phyloP scores from a whole-genome alignment of 2,888 invertebrate genomes.

The Nymphalis polychloros region DNA sequence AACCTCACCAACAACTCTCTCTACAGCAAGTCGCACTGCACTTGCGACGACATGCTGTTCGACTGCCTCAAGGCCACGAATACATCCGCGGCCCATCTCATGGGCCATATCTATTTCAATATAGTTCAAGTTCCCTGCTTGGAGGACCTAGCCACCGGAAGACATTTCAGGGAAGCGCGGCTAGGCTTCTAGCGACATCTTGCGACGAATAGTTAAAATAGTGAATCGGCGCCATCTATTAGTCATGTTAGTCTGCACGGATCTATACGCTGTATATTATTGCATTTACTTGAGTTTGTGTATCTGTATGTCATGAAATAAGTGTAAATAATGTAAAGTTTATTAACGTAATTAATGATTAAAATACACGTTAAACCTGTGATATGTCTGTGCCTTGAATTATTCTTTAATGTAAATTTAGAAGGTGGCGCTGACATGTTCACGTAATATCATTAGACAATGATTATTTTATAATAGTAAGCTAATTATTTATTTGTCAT shows the following conservation, averaged over 20 bases:
- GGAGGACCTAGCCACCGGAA: conserved; percentile 76
- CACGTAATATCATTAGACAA: conserved; percentile 28
- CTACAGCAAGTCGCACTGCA: conserved; percentile 94
- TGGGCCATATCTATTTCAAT: conserved; percentile 94
- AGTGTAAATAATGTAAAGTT: conserved; percentile 45
- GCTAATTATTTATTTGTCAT: conserved; percentile 38
- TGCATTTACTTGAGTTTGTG: conserved; percentile 45
- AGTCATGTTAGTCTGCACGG: conserved; percentile 56
- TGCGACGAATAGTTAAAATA: conserved; percentile 50
- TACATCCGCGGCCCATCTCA: conserved; percentile 86
- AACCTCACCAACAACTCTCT: conserved; percentile 91
- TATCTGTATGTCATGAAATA: conserved; percentile 37
- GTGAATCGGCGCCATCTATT: conserved; percentile 65
- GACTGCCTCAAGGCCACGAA: conserved; percentile 89
- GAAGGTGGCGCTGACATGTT: conserved; percentile 63
- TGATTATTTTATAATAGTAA: conserved; percentile 36
- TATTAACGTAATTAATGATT: conserved; percentile 43
- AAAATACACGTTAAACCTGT: conserved; percentile 72
- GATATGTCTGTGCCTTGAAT: conserved; percentile 79
- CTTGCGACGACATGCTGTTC: conserved; percentile 91
- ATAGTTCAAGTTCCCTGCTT: conserved; percentile 88
- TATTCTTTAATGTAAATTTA: conserved; percentile 57
- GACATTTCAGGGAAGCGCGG: conserved; percentile 76
- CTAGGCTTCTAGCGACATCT: conserved; percentile 74
- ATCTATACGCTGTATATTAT: conserved; percentile 49